phyloP scores from a whole-genome alignment of 2,888 invertebrate species.

The Tyria jacobaeae region DNA sequence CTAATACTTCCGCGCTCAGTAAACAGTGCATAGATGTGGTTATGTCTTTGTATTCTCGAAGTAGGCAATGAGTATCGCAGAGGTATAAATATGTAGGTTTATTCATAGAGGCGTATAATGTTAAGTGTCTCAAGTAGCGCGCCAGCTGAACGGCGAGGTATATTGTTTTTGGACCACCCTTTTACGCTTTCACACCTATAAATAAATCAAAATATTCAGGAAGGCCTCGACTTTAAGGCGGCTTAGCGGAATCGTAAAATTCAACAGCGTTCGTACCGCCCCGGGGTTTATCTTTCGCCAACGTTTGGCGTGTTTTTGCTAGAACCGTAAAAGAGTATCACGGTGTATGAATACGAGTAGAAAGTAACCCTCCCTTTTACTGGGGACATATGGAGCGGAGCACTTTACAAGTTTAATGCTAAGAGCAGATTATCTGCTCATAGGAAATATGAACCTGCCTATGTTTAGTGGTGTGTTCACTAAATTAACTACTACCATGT shows the following conservation, averaged over 20 bases:
- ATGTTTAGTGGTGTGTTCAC: constrained; percentile 31
- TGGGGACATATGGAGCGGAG: constrained; percentile 74
- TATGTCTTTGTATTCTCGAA: constrained; percentile 36
- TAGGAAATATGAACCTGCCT: constrained; percentile 56
- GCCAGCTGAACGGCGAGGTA: constrained; percentile 73
- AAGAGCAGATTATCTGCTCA: constrained; percentile 75
- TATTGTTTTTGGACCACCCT: constrained; percentile 84
- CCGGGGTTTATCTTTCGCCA: constrained; percentile 81
- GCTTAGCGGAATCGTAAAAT: constrained; percentile 87
- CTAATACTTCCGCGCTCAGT: constrained; percentile 36
- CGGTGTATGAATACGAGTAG: constrained; percentile 84
- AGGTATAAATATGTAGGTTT: constrained; percentile 57
- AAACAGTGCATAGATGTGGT: constrained; percentile 38
- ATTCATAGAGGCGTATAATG: constrained; percentile 70
- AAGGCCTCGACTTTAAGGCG: constrained; percentile 85
- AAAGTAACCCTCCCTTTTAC: constrained; percentile 79
- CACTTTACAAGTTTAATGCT: constrained; percentile 78
- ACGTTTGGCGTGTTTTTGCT: constrained; percentile 80
- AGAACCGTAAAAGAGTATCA: constrained; percentile 84
- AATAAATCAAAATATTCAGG: constrained; percentile 87
- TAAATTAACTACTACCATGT: constrained; percentile 43
- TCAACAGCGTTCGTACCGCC: constrained; percentile 82
- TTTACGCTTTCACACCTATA: constrained; percentile 84
- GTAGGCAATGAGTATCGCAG: constrained; percentile 44
- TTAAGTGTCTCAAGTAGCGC: constrained; percentile 67